These are phyloP conservation scores for Columba livia DNA, from an alignment of 2,113 vertebrate genomes.

Conservation along the genomic window DNA sequence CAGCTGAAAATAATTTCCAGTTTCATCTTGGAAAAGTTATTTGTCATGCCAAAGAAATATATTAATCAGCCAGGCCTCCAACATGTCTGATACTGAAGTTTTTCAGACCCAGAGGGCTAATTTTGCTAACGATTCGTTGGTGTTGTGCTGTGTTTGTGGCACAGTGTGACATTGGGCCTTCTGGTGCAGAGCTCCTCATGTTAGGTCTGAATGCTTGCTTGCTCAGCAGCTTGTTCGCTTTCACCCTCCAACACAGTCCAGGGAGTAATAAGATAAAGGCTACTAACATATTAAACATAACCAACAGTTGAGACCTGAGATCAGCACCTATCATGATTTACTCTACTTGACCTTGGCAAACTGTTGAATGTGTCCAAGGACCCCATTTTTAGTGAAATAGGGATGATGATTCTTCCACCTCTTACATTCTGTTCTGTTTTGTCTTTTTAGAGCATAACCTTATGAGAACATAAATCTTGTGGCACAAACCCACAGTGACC, in stretches of 20 bases:
- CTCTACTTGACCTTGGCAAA: not conserved
- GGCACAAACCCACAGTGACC: not conserved
- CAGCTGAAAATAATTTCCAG: not conserved
- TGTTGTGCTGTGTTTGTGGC: accelerated
- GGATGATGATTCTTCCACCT: not conserved
- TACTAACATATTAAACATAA: not conserved
- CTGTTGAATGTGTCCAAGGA: not conserved
- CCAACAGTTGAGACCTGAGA: not conserved
- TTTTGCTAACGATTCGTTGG: not conserved
- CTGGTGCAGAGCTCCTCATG: not conserved
- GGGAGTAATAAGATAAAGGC: not conserved
- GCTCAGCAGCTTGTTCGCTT: not conserved
- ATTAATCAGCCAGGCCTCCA: not conserved
- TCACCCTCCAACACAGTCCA: not conserved
- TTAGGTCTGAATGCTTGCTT: not conserved
- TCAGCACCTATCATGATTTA: not conserved
- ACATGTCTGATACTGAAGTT: not conserved
- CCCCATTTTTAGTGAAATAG: not conserved
- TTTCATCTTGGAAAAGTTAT: not conserved
- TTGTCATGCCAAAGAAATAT: not conserved
- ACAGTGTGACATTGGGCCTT: accelerated
- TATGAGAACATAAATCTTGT: not conserved
- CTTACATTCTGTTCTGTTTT: not conserved
- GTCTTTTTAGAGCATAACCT: not conserved
- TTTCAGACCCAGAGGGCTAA: not conserved